phyloP scores from a whole-genome alignment of 2,113 vertebrate genomes.

The Thoracochromis brauschi region DNA sequence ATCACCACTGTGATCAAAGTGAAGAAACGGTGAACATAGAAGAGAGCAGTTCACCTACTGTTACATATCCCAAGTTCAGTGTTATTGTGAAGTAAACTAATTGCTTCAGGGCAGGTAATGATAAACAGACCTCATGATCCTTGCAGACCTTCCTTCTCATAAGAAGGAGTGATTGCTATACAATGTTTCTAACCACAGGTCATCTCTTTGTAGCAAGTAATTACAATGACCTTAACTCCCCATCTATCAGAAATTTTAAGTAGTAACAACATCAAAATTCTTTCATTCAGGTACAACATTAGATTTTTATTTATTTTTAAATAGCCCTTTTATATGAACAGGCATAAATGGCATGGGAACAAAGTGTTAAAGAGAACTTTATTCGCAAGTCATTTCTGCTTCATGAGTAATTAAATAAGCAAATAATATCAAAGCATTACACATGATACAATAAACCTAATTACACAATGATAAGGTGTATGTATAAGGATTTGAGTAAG shows the following conservation, averaged over 20 bases:
- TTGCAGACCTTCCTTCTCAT: background rate
- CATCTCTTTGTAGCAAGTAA: background rate
- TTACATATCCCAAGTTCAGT: background rate
- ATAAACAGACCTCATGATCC: background rate
- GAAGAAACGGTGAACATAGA: background rate
- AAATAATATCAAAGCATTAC: slow-evolving; percentile 17
- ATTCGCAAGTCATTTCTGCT: slow-evolving; percentile 50
- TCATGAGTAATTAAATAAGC: slow-evolving; percentile 62
- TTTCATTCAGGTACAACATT: background rate
- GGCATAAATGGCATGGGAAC: slow-evolving; percentile 26
- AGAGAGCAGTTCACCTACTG: background rate
- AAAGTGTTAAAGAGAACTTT: slow-evolving; percentile 18
- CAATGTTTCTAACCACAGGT: background rate
- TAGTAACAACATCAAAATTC: background rate
- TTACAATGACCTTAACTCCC: background rate
- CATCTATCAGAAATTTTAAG: background rate
- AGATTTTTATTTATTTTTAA: background rate
- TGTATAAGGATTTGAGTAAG: background rate
- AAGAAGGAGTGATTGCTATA: background rate
- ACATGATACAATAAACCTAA: slow-evolving; percentile 20
- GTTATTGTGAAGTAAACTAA: background rate
- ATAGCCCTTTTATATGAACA: background rate
- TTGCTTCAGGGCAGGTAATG: background rate
- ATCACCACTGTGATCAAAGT: background rate
- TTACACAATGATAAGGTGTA: slow-evolving; percentile 2